A percentile compares a stretch with the other conserved stretches of the same genome.
Evolutionary conservation across 1,140 invertebrate genomes (phyloP).

Genomic region (Mylabris phalerata): DNA sequence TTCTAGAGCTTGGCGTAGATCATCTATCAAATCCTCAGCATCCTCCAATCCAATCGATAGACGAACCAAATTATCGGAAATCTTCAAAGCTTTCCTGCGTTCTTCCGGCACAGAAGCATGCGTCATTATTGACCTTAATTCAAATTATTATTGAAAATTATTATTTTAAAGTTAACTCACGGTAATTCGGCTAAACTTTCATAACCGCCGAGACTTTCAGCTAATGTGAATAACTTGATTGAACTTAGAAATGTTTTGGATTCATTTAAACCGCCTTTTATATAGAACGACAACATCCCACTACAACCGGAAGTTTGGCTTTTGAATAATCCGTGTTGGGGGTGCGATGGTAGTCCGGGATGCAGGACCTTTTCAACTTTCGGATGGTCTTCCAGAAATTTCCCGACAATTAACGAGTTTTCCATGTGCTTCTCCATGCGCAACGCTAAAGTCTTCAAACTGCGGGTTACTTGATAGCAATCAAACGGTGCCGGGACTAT

Average conservation of each 20-base stretch:
- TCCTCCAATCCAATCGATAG: slow-evolving; percentile 91
- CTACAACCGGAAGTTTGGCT: slow-evolving; percentile 84
- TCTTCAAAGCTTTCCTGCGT: slow-evolving; percentile 67
- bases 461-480: slow-evolving; percentile 88
- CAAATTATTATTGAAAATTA: slow-evolving; percentile 1
- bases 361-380: slow-evolving; percentile 76
- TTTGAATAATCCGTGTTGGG: slow-evolving; percentile 77
- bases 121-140: slow-evolving; percentile 62
- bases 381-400: slow-evolving; percentile 71
- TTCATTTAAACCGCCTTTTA: slow-evolving; percentile 63
- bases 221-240: slow-evolving; percentile 80
- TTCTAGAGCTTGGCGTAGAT: slow-evolving; percentile 68
- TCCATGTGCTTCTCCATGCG: slow-evolving; percentile 86
- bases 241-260: slow-evolving; percentile 69
- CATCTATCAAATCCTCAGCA: slow-evolving; percentile 74
- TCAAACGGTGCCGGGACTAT: slow-evolving; percentile 95
- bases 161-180: slow-evolving; percentile 50
- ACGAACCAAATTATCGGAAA: slow-evolving; percentile 80
- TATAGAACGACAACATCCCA: slow-evolving; percentile 87
- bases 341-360: slow-evolving; percentile 82
- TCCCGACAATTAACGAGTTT: slow-evolving; percentile 70
- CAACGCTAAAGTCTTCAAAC: slow-evolving; percentile 87
- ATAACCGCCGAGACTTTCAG: slow-evolving; percentile 92
- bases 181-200: slow-evolving; percentile 86
- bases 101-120: slow-evolving; percentile 72